Percentiles rank a stretch among this genome's conserved stretches.
Evolutionary conservation across 2,888 invertebrate genomes (phyloP).

Genomic region (Cheilosia urbana): DNA sequence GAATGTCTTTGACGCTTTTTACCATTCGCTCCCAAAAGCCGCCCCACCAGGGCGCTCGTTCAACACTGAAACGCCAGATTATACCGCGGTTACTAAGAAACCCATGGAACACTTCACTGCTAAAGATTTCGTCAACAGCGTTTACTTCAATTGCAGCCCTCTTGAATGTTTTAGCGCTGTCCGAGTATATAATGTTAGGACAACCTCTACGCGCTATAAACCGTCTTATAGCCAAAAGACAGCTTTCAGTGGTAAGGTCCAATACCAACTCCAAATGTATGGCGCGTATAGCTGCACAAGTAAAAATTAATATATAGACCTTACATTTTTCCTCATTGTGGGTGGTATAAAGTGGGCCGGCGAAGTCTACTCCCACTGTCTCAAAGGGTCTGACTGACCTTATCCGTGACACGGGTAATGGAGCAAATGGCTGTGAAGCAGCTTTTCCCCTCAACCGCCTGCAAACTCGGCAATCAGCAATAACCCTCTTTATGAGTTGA

Average conservation of each 20-base stretch:
- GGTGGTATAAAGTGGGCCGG: too few relatives aligned
- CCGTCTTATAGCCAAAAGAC: conserved; percentile 29
- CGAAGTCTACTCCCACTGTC: too few relatives aligned
- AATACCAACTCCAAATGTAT: conserved; percentile 37
- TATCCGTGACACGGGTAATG: too few relatives aligned
- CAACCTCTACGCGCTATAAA: neutral
- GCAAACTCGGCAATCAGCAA: too few relatives aligned
- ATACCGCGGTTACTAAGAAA: conserved; percentile 21
- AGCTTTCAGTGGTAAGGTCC: conserved; percentile 43
- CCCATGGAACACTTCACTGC: conserved; percentile 24
- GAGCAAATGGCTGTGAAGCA: too few relatives aligned
- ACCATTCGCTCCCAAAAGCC: too few relatives aligned
- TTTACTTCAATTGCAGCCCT: conserved; percentile 28
- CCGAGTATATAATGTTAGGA: conserved; percentile 36
- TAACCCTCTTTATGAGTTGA: too few relatives aligned
- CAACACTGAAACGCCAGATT: conserved; percentile 17
- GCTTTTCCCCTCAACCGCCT: too few relatives aligned
- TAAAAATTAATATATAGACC: too few relatives aligned
- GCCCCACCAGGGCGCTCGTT: conserved; percentile 2
- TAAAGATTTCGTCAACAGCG: neutral
- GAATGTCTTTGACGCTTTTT: neutral
- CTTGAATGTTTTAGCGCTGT: conserved; percentile 27
- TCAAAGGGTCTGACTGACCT: too few relatives aligned
- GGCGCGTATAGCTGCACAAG: conserved; percentile 35
- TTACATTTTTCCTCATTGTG: too few relatives aligned